Evolutionary conservation across 2,888 invertebrate genomes (phyloP), one percentile per base, ranked within the genome.

Genomic region (Callosobruchus maculatus): DNA sequence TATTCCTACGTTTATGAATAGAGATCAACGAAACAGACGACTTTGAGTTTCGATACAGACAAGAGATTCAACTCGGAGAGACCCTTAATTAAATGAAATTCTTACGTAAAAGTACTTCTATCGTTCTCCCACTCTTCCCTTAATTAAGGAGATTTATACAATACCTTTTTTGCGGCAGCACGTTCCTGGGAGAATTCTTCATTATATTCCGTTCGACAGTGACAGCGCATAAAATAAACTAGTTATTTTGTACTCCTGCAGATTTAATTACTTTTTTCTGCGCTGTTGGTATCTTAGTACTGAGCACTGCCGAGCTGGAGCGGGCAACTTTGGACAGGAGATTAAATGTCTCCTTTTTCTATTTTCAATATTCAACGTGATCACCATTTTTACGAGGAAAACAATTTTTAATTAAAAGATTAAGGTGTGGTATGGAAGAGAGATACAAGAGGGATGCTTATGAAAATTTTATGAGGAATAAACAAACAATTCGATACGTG

Each of bases 201-300:
- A 78, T 78, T 78, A 78, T 78, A 75, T 73, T 71, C 71, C 71
- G 31, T 72, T 70, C 75, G 76, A 74, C 76, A 71, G 78, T 75
- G 78, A 78, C 78, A 78, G 76, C 76, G 78, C 78, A 78, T 78
- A 78, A 78, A 78, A 76, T 75, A 77, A 77, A 77, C 76, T 78
- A 78, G 77, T 78, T 78, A 78, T 78, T 77, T 78, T 77, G 76
- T 75, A 75, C 76, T 76, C 75, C 71, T 72, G 74, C 75, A 76
- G 76, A 78, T 77, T 78, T 78, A 78, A 78, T 78, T 78, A 76
- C 76, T 77, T 76, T 76, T 77, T 76, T 78, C 49, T 49, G 49
- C 49, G 13, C 18, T 49, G 49, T 49, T 49, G 49, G 49, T 49
- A 49, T 49, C 49, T 49, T 18, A 49, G 49, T 49, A 7, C 49